Evolutionary conservation across 2,113 vertebrate species (phyloP).

Genomic region (Myanophis thanlyinensis): DNA sequence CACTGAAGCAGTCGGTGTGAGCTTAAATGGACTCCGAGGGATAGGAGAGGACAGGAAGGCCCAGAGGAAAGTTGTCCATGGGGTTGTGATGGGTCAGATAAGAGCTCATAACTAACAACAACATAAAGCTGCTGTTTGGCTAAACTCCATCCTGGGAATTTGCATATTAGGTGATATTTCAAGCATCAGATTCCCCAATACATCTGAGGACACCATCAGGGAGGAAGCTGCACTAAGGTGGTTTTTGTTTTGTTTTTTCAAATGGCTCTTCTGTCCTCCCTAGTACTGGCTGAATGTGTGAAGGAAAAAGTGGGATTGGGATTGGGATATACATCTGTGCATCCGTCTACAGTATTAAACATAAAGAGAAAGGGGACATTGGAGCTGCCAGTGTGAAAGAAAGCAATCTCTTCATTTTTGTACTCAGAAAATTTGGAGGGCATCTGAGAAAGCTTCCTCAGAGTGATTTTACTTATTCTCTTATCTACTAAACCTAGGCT

Average conservation of each 20-base stretch:
- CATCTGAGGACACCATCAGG: not conserved
- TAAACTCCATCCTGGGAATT: not conserved
- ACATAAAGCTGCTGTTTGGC: not conserved
- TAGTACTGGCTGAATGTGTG: not conserved
- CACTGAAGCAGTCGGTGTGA: too few relatives aligned
- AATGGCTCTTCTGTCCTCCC: not conserved
- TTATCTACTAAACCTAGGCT: too few relatives aligned
- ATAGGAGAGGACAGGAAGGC: too few relatives aligned
- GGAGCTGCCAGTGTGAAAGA: not conserved
- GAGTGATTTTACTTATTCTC: not conserved
- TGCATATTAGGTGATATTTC: not conserved
- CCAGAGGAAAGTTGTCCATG: too few relatives aligned
- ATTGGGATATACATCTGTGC: not conserved
- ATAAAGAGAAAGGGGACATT: not conserved
- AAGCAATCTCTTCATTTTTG: not conserved
- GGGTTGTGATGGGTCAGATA: too few relatives aligned
- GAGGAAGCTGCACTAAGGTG: not conserved
- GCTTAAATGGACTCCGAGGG: too few relatives aligned
- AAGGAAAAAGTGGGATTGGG: not conserved
- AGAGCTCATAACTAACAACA: too few relatives aligned
- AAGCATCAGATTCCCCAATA: not conserved
- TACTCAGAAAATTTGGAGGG: not conserved
- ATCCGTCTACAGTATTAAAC: not conserved
- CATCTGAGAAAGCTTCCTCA: not conserved
- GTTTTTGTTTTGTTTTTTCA: not conserved